Evolutionary conservation across 2,113 vertebrate species (phyloP).

Genomic region (Colinus virginianus): DNA sequence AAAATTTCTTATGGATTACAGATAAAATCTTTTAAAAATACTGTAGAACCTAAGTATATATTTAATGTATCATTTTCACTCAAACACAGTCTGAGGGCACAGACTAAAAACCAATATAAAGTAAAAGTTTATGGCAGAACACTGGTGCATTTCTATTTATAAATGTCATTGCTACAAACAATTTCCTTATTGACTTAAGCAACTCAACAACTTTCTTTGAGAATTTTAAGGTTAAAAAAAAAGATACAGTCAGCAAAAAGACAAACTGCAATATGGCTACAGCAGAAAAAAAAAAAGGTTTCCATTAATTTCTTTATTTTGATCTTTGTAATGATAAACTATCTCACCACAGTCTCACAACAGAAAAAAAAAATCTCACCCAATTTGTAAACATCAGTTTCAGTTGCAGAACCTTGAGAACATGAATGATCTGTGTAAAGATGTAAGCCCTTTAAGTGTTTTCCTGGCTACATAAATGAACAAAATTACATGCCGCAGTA

Average conservation of each 20-base stretch:
- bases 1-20: conserved; percentile 30
- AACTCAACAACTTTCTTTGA: neutral
- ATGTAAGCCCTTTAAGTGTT: neutral
- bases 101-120: conserved; percentile 66
- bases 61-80: conserved; percentile 71
- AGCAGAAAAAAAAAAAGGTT: neutral
- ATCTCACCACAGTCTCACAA: neutral
- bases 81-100: conserved; percentile 16
- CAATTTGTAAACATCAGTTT: neutral
- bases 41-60: conserved; percentile 36
- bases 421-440: neutral
- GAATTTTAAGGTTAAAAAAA: conserved; percentile 2
- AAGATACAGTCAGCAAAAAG: neutral
- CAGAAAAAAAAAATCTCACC: neutral
- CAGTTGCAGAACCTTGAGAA: neutral
- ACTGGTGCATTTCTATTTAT: conserved; percentile 66
- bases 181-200: conserved; percentile 55
- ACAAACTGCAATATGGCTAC: neutral
- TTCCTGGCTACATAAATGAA: neutral
- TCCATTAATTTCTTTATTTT: neutral
- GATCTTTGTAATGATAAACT: neutral
- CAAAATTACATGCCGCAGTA: neutral
- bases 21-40: neutral
- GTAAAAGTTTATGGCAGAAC: conserved; percentile 31
- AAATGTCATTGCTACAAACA: conserved; percentile 68